A percentile compares a stretch with the other conserved stretches of the same genome.
These are phyloP conservation scores for Osmerus mordax DNA, from an alignment of 2,113 vertebrate species.

Conservation along the genomic window DNA sequence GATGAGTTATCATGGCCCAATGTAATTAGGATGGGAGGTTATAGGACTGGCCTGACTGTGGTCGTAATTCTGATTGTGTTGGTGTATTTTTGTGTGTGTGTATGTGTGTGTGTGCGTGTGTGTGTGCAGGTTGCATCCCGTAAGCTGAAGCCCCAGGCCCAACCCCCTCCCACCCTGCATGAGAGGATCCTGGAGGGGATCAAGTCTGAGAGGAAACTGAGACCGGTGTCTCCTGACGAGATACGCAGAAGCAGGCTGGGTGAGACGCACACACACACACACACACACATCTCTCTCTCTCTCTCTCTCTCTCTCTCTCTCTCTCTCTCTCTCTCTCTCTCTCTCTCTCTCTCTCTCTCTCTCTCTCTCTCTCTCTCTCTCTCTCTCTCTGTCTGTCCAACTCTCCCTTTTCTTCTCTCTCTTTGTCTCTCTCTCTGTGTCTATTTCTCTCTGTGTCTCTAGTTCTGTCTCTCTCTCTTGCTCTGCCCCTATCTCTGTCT, in stretches of 20 bases:
- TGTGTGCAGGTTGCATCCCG: slow-evolving; percentile 82
- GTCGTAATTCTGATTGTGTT: not conserved
- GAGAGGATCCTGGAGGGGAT: slow-evolving; percentile 95
- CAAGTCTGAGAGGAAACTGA: slow-evolving; percentile 90
- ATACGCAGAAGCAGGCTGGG: slow-evolving; percentile 82
- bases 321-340: not conserved
- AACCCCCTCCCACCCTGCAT: slow-evolving; percentile 89
- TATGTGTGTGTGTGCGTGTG: slow-evolving; percentile 2
- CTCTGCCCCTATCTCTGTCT: not conserved
- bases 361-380: not conserved
- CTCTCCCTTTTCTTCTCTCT: not conserved
- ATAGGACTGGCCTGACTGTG: not conserved
- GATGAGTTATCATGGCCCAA: too few relatives aligned
- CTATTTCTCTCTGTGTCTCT: not conserved
- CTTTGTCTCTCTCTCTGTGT: not conserved
- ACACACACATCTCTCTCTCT: not conserved
- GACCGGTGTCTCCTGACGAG: slow-evolving; percentile 88
- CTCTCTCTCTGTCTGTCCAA: not conserved
- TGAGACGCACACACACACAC: slow-evolving; percentile 64
- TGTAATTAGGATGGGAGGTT: too few relatives aligned
- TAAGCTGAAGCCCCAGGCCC: slow-evolving; percentile 90
- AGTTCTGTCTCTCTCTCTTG: not conserved
- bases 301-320: not conserved
- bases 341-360: not conserved
- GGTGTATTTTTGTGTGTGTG: not conserved